These are phyloP conservation scores for Litocranius walleri DNA, from an alignment of 2,113 vertebrate species.

Conservation along the genomic window DNA sequence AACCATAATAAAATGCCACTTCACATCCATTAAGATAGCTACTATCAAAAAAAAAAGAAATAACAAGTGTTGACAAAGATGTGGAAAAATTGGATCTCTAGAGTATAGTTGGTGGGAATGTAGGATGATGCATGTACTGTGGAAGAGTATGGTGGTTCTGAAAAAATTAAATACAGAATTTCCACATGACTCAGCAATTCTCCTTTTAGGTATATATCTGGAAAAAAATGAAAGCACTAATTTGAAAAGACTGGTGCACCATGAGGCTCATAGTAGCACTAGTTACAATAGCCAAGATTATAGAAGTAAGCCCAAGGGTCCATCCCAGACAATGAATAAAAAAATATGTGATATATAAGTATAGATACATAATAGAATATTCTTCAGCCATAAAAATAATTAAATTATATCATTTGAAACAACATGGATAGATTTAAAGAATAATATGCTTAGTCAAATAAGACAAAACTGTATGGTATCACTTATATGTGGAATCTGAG, in stretches of 20 bases:
- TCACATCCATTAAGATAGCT: not conserved
- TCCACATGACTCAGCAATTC: not conserved
- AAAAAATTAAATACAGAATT: not conserved
- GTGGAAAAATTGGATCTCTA: not conserved
- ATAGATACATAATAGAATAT: not conserved
- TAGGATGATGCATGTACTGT: not conserved
- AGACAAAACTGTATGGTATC: not conserved
- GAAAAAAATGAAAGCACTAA: not conserved
- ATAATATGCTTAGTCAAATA: not conserved
- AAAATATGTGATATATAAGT: too few relatives aligned
- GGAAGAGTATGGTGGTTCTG: not conserved
- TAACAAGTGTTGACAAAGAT: not conserved
- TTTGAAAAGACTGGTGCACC: not conserved
- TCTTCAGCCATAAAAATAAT: not conserved
- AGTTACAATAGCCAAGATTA: not conserved
- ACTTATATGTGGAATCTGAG: not conserved
- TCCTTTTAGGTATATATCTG: not conserved
- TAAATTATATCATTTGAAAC: not conserved
- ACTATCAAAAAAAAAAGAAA: not conserved
- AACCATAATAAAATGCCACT: not conserved
- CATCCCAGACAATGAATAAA: not conserved
- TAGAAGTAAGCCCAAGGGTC: not conserved
- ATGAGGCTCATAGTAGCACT: not conserved
- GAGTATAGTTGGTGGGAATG: not conserved
- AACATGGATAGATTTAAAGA: not conserved